phyloP scores from a whole-genome alignment of 2,113 vertebrate genomes.

The Oxyura jamaicensis region DNA sequence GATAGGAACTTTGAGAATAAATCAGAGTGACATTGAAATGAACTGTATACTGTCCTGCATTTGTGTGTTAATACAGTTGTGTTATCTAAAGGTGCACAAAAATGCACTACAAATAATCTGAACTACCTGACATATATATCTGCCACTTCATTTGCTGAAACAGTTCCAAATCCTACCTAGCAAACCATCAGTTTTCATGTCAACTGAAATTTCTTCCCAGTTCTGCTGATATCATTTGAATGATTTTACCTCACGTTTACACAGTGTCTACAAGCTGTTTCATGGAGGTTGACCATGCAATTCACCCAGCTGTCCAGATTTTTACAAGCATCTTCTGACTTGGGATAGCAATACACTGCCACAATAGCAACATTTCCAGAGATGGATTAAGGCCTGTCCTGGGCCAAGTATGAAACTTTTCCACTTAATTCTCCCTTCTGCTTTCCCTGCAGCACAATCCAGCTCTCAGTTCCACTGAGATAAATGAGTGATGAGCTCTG shows the following conservation, averaged over 20 bases:
- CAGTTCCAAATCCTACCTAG: background rate
- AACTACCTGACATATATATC: background rate
- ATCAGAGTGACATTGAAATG: background rate
- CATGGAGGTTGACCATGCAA: background rate
- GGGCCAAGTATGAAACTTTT: background rate
- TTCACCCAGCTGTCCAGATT: background rate
- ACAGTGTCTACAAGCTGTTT: background rate
- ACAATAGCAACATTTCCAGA: background rate
- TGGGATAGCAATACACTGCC: background rate
- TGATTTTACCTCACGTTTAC: background rate
- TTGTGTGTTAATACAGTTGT: background rate
- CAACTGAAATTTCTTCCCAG: background rate
- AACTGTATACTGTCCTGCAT: background rate
- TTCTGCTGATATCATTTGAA: background rate
- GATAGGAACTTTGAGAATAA: background rate
- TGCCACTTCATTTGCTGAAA: background rate
- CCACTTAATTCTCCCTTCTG: background rate
- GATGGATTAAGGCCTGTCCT: background rate
- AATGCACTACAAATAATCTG: background rate
- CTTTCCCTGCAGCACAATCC: background rate
- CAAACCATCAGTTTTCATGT: background rate
- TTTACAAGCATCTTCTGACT: background rate
- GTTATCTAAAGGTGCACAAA: background rate
- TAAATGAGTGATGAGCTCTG: background rate
- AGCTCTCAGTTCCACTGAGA: background rate